Base-by-base conservation (phyloP, 2,888 invertebrate genomes). In the Gasteruption jaculator region DNA sequence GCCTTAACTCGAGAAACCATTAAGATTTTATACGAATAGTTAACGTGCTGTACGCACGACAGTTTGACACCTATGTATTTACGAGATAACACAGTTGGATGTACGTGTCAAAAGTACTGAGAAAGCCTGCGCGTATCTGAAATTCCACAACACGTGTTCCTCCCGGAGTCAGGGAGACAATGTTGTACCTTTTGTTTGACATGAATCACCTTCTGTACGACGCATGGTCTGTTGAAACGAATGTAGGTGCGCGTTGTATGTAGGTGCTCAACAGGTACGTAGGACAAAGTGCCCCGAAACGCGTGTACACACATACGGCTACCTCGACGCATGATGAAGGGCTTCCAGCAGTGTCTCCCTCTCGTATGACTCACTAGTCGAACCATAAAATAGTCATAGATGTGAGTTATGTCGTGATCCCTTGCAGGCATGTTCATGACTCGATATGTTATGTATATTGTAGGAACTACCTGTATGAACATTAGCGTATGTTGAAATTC, bases 171-270 rank as follows among this genome's bases (percentile, higher is more conserved):
- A 55, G 50, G 55, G 56, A 52, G 49, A 56, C 50, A 53, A 57
- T 61, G 58, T 61, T 57, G 52, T 52, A 58, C 48, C 67, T 65
- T 65, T 67, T 67, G 66, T 67, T 65, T 61, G 58, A 59, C 54
- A 54, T 67, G 67, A 67, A 62, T 67, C 67, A 65, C 58, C 62
- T 55, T 50, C 49, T 43, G 52, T 48, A 46, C 45, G 50, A 49
- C 50, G 50, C 46, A 43, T 38, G 27, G 39, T 4, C 26, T 2
- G 11, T 12, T 14, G n/a, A 6, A 7, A 18, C 24, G 11, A 24
- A n/a, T 22, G 20, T 30, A 30, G n/a, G 26, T 14, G 20, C 10
- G 32, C 3, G 32, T 18, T 33, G 41, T 42, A 45, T 47, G 45
- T 52, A 41, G 44, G 47, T 47, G 58, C 47, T 57, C 56, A 57